Evolutionary conservation across 2,797 vertebrate genomes (phyloP).

Genomic region (Darevskia nairensis): DNA sequence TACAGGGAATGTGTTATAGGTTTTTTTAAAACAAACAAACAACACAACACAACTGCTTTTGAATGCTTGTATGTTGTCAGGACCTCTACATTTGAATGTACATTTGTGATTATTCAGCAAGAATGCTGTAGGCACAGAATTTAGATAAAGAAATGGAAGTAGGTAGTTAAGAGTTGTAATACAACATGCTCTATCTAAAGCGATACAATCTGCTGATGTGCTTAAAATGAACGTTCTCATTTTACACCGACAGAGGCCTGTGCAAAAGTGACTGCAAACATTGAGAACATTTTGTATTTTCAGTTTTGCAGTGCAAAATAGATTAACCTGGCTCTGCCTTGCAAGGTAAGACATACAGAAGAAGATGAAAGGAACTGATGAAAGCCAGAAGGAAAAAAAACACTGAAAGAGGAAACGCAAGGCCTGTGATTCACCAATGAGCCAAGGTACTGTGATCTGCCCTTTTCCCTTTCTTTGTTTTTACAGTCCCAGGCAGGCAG

Average conservation of each 20-base stretch:
- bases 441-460: background rate
- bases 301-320: background rate
- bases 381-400: background rate
- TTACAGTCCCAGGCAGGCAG: background rate
- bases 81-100: background rate
- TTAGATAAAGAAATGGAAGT: background rate
- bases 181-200: background rate
- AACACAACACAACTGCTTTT: background rate
- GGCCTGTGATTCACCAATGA: background rate
- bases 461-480: background rate
- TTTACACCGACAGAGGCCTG: background rate
- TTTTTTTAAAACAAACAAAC: too few relatives aligned
- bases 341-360: background rate
- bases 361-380: background rate
- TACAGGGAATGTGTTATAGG: background rate
- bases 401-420: background rate
- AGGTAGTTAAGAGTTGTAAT: slow-evolving; percentile 43
- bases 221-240: background rate
- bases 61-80: background rate
- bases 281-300: background rate
- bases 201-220: slow-evolving; percentile 35
- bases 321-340: background rate
- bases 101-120: slow-evolving; percentile 1
- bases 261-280: background rate
- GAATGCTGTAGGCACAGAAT: background rate